Percentiles rank a stretch among this genome's conserved stretches.
These are phyloP conservation scores for Lochmaea capreae DNA, from an alignment of 2,888 invertebrate species.

Conservation along the genomic window DNA sequence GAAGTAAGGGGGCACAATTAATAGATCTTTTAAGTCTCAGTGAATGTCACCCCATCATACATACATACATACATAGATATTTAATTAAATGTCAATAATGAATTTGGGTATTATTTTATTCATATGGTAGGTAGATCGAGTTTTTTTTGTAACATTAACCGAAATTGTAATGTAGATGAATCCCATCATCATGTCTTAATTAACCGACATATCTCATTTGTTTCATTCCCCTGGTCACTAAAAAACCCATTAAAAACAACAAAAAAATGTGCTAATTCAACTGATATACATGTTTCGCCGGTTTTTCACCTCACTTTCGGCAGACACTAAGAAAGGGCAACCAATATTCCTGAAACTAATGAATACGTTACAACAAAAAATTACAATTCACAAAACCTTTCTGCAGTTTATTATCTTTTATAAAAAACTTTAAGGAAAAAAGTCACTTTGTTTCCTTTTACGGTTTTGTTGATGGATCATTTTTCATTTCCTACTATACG, in stretches of 20 bases:
- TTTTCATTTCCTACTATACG: conserved; percentile 11
- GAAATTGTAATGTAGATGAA: not conserved
- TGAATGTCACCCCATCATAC: too few species aligned
- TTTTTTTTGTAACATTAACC: not conserved
- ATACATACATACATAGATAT: too few species aligned
- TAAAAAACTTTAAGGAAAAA: conserved; percentile 1
- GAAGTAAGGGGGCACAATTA: too few species aligned
- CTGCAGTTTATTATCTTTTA: conserved; percentile 22
- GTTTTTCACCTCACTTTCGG: conserved; percentile 6
- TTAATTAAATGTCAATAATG: too few species aligned
- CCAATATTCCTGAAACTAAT: conserved; percentile 23
- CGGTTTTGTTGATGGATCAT: conserved; percentile 3
- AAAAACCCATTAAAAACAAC: conserved; percentile 18
- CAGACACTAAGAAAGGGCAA: conserved; percentile 6
- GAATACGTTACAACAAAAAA: conserved; percentile 21
- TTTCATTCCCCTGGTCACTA: conserved; percentile 7
- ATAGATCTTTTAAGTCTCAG: too few species aligned
- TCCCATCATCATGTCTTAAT: conserved; percentile 14
- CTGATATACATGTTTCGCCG: conserved; percentile 18
- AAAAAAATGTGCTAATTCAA: conserved; percentile 25
- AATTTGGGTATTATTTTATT: too few species aligned
- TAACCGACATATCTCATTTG: conserved; percentile 25
- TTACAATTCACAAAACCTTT: conserved; percentile 13
- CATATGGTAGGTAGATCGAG: too few species aligned
- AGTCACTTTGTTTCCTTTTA: conserved; percentile 7